phyloP scores from a whole-genome alignment of 2,797 vertebrate species.

The Galaxias olidus region DNA sequence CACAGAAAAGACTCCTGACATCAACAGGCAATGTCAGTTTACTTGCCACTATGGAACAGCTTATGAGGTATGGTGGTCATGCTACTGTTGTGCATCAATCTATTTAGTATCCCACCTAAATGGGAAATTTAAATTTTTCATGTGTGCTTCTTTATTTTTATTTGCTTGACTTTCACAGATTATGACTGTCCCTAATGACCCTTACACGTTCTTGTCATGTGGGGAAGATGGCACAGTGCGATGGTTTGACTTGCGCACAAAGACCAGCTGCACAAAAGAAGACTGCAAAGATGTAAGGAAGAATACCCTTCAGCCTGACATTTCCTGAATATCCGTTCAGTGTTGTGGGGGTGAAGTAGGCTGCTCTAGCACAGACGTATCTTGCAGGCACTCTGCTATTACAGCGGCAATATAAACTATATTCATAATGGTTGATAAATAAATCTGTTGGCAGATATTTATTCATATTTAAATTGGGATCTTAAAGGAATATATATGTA shows the following conservation, averaged over 20 bases:
- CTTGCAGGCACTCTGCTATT: too few relatives aligned
- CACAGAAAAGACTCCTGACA: slow-evolving; percentile 91
- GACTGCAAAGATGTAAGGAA: slow-evolving; percentile 97
- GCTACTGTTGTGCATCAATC: not conserved
- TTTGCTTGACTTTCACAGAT: slow-evolving; percentile 71
- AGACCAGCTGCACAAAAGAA: slow-evolving; percentile 97
- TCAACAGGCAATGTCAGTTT: slow-evolving; percentile 95
- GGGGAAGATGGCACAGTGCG: slow-evolving; percentile 97
- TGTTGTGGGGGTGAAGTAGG: not conserved
- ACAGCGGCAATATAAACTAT: too few relatives aligned
- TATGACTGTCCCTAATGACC: slow-evolving; percentile 97
- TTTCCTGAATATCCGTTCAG: too few relatives aligned
- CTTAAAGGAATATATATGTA: too few relatives aligned
- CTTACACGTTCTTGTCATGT: slow-evolving; percentile 95
- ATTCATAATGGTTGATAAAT: not conserved
- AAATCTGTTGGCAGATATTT: not conserved
- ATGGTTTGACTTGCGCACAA: slow-evolving; percentile 96
- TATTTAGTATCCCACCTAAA: not conserved
- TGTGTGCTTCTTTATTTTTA: not conserved
- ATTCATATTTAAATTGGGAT: not conserved
- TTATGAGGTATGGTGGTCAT: slow-evolving; percentile 84
- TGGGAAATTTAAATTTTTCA: not conserved
- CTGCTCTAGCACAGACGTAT: too few relatives aligned
- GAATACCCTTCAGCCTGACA: not conserved
- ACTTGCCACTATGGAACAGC: slow-evolving; percentile 98